These are phyloP conservation scores for Chelonus insularis DNA, from an alignment of 1,140 invertebrate species.

Conservation along the genomic window DNA sequence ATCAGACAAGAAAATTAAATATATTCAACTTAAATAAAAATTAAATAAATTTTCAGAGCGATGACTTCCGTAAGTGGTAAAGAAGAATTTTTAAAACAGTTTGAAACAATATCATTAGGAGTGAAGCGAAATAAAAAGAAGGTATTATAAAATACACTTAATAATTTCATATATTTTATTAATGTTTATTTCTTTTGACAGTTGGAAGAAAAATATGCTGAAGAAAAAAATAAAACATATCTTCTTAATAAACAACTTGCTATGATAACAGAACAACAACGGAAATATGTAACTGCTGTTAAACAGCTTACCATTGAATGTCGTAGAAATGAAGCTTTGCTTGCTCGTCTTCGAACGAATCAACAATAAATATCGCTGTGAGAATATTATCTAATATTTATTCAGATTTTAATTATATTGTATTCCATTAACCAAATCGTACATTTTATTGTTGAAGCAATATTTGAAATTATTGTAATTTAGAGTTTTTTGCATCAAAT, in stretches of 20 bases:
- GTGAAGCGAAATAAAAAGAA: constrained; percentile 81
- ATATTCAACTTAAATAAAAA: too few relatives aligned
- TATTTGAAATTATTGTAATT: too few relatives aligned
- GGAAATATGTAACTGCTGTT: constrained; percentile 82
- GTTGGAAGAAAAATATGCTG: constrained; percentile 63
- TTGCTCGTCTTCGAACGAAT: constrained; percentile 49
- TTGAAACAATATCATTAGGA: constrained; percentile 83
- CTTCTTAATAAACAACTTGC: constrained; percentile 72
- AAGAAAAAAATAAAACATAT: constrained; percentile 75
- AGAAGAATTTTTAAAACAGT: constrained; percentile 86
- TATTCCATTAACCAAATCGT: too few relatives aligned
- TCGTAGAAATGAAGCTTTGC: constrained; percentile 67
- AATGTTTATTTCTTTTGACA: constrained; percentile 33
- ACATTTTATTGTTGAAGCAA: too few relatives aligned
- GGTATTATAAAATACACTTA: constrained; percentile 53
- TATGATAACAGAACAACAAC: constrained; percentile 76
- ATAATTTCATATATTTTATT: background rate
- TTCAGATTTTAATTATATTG: too few relatives aligned
- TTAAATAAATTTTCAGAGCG: too few relatives aligned
- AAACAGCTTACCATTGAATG: constrained; percentile 78
- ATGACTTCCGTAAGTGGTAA: constrained; percentile 71
- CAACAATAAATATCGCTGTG: too few relatives aligned
- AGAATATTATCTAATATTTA: too few relatives aligned
- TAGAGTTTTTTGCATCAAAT: too few relatives aligned
- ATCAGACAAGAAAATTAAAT: too few relatives aligned